Base-by-base conservation (phyloP, 2,888 invertebrate species). In the Perizoma flavofasciatum region DNA sequence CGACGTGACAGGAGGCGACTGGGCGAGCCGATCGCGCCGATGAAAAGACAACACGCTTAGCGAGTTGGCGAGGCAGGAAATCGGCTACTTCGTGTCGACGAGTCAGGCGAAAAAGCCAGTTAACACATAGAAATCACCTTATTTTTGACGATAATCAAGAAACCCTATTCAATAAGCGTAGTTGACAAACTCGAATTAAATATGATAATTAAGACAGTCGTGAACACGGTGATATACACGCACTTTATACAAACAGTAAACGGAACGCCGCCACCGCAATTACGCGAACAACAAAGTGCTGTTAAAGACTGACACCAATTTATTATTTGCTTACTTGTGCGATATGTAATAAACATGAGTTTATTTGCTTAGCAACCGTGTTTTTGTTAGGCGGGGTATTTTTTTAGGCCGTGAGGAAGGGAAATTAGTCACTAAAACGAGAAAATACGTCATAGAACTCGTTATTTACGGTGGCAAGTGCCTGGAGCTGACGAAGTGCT, bases 261-360 rank as follows among this genome's bases (percentile, higher is more conserved):
- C 54, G 56, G 32, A 52, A 57, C 57, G 52, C 51, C 57, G 52
- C 51, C 45, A 63, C 49, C 46, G 58, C 63, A 61, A 63, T 67
- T 70, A 68, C 65, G 63, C 61, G 60, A 59, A 59, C 55, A 47
- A 63, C 56, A 63, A 55, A 58, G 60, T 56, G 58, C 53, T 59
- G 63, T 65, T 61, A 63, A 69, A 66, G 45, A 69, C 69, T 69
- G 66, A 69, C 66, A 71, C 55, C 68, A 64, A 69, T 71, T 66
- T 62, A 63, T 68, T 69, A 68, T 67, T 69, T 68, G 59, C 56
- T 64, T 67, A 67, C 53, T 67, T 50, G 64, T 55, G 63, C 48
- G 60, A 63, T 56, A 65, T 59, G 55, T 51, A 59, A 65, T 57
- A 56, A 55, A 53, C 55, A 62, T 55, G 44, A 60, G 55, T 59